phyloP scores from a whole-genome alignment of 2,888 invertebrate species.

The Oscheius sp. region DNA sequence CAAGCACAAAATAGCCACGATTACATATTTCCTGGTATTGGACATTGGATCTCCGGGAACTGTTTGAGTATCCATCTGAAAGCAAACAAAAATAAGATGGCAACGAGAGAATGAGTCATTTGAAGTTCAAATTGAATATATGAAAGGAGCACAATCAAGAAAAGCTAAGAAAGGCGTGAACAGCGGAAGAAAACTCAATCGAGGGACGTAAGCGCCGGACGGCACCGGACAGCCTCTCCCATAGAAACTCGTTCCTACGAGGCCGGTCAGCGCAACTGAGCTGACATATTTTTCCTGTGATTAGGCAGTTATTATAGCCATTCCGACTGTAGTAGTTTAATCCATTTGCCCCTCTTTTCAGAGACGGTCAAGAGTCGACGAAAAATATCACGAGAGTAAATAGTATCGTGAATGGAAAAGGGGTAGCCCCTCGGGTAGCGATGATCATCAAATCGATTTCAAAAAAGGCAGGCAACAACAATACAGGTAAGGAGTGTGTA shows the following conservation, averaged over 20 bases:
- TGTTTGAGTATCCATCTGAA: slow-evolving; percentile 18
- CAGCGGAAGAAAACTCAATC: neutral
- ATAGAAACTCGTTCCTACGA: slow-evolving; percentile 25
- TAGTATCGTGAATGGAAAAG: too few species aligned
- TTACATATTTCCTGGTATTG: neutral
- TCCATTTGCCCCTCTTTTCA: too few species aligned
- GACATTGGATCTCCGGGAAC: neutral
- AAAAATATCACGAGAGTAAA: too few species aligned
- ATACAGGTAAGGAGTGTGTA: too few species aligned
- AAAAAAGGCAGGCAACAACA: too few species aligned
- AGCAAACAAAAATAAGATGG: neutral
- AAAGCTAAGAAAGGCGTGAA: slow-evolving; percentile 1
- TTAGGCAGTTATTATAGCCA: neutral
- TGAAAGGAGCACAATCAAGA: neutral
- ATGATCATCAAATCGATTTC: too few species aligned
- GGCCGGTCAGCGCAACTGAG: slow-evolving; percentile 23
- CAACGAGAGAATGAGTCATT: neutral
- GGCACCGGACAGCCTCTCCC: slow-evolving; percentile 29
- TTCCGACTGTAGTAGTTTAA: neutral
- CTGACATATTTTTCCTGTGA: slow-evolving; percentile 24
- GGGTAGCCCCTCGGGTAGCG: too few species aligned
- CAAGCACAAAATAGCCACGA: slow-evolving; percentile 78
- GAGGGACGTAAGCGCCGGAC: slow-evolving; percentile 20
- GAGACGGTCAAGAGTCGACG: too few species aligned
- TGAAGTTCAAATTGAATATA: neutral